Evolutionary conservation across 2,797 vertebrate genomes (phyloP).

Genomic region (Microctenopoma lineatum): DNA sequence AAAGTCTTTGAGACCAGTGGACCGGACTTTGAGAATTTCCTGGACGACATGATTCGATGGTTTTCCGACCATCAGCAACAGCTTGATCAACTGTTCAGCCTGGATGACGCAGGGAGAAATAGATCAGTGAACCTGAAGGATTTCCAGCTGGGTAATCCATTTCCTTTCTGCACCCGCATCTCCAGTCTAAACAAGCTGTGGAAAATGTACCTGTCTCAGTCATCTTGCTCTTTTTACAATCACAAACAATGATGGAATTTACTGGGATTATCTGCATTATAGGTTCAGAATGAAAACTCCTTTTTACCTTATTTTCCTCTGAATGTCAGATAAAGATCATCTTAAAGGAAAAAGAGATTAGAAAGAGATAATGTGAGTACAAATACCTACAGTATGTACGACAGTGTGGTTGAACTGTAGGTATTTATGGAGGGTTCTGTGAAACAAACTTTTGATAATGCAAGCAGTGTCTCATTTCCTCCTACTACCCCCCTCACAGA

Average conservation of each 20-base stretch:
- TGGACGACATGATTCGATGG: slow-evolving; percentile 28
- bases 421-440: slow-evolving; percentile 32
- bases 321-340: slow-evolving; percentile 20
- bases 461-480: slow-evolving; percentile 52
- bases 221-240: not conserved
- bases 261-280: not conserved
- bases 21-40: slow-evolving; percentile 5
- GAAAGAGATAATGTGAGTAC: slow-evolving; percentile 29
- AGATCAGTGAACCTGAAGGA: slow-evolving; percentile 41
- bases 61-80: slow-evolving; percentile 27
- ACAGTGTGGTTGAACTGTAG: slow-evolving; percentile 17
- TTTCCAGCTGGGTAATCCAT: slow-evolving; percentile 47
- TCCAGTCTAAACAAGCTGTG: slow-evolving; percentile 3
- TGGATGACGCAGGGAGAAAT: slow-evolving; percentile 18
- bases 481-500: slow-evolving; percentile 31
- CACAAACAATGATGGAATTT: slow-evolving; percentile 15
- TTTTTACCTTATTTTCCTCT: not conserved
- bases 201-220: slow-evolving; percentile 4
- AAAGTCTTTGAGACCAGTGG: not conserved
- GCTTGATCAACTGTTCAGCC: slow-evolving; percentile 37
- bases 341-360: slow-evolving; percentile 17
- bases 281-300: not conserved
- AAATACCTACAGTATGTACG: slow-evolving; percentile 22
- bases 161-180: not conserved
- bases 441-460: slow-evolving; percentile 50